Percentiles rank a stretch among this genome's conserved stretches.
Conservation (phyloP, 2,888 invertebrate species). For the Nomada hirtipes region DNA sequence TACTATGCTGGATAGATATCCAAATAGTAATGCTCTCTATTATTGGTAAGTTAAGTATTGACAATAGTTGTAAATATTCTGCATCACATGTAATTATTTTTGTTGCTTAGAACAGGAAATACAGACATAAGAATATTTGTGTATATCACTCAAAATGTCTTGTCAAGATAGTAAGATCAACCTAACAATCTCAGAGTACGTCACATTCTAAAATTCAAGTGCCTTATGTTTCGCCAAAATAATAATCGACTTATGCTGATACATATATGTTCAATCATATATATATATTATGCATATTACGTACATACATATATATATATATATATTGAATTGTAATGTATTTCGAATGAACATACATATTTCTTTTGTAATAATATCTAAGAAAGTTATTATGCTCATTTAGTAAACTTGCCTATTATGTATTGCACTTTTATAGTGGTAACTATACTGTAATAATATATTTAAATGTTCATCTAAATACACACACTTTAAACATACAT, state of each 20-base stretch:
- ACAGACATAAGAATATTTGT: constrained; percentile 11
- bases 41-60: constrained; percentile 57
- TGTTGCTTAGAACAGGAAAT: constrained; percentile 1
- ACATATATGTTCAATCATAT: constrained; percentile 19
- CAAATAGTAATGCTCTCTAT: constrained; percentile 70
- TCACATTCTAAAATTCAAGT: constrained; percentile 51
- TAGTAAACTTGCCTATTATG: constrained; percentile 17
- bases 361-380: constrained; percentile 17
- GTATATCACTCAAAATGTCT: constrained; percentile 20
- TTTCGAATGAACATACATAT: constrained; percentile 12
- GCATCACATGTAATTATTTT: constrained; percentile 28
- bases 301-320: not conserved
- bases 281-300: not conserved
- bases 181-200: constrained; percentile 11
- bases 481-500: constrained; percentile 22
- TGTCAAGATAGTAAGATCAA: constrained; percentile 6
- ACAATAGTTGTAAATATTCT: constrained; percentile 48
- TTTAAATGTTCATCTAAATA: constrained; percentile 5
- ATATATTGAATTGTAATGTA: constrained; percentile 16
- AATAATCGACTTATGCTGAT: constrained; percentile 30
- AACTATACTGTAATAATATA: constrained; percentile 25
- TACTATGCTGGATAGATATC: constrained; percentile 76
- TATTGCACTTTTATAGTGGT: constrained; percentile 35
- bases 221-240: constrained; percentile 45
- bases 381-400: constrained; percentile 11